Evolutionary conservation across 1,140 invertebrate species (phyloP).

Genomic region (Zaprionus ornatus): DNA sequence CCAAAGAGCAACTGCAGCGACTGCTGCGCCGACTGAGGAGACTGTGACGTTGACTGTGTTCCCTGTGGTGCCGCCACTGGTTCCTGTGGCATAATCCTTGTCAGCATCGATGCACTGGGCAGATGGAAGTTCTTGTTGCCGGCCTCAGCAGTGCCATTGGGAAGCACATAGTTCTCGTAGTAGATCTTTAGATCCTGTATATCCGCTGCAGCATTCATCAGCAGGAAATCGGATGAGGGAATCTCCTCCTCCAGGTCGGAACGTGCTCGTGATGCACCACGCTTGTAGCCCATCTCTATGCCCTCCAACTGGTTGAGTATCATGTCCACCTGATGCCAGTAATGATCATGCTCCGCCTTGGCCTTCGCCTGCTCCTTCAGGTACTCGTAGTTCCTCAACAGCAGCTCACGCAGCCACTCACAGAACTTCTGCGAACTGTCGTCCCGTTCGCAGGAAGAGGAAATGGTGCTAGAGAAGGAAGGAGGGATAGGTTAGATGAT

Average conservation of each 20-base stretch:
- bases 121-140: constrained; percentile 72
- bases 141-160: constrained; percentile 48
- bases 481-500: neutral
- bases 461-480: constrained; percentile 85
- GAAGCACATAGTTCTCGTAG: constrained; percentile 77
- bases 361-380: constrained; percentile 88
- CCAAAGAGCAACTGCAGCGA: constrained; percentile 81
- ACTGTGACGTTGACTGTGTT: constrained; percentile 1
- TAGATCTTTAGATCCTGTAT: constrained; percentile 87
- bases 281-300: constrained; percentile 88
- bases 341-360: constrained; percentile 87
- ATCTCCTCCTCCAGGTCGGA: constrained; percentile 86
- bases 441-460: constrained; percentile 88
- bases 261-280: constrained; percentile 87
- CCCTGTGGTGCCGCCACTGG: neutral
- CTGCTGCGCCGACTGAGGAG: constrained; percentile 31
- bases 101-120: constrained; percentile 79
- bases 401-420: constrained; percentile 71
- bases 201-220: constrained; percentile 91
- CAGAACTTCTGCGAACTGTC: constrained; percentile 83
- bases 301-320: constrained; percentile 90
- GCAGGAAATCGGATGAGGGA: constrained; percentile 88
- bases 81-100: constrained; percentile 61
- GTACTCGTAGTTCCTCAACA: constrained; percentile 87
- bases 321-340: constrained; percentile 87